Conservation (phyloP, 2,797 vertebrate genomes). For the Propithecus deckenii region DNA sequence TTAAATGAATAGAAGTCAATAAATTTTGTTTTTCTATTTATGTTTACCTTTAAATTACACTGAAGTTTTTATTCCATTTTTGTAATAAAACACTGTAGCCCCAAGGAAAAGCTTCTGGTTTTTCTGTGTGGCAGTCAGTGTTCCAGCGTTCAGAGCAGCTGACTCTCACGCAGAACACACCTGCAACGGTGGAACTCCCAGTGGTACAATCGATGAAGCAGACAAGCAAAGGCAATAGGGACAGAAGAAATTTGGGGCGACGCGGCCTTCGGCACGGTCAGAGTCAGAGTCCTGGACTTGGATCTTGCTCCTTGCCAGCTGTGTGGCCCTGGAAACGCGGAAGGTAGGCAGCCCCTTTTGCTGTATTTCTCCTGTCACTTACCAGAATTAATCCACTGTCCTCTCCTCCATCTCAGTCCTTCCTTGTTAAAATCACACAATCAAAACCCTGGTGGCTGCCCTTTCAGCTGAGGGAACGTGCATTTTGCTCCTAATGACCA, state of each 20-base stretch:
- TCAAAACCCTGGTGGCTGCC: background rate
- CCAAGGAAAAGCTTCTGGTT: too few relatives aligned
- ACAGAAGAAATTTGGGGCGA: background rate
- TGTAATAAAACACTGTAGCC: too few relatives aligned
- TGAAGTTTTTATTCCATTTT: too few relatives aligned
- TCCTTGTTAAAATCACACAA: background rate
- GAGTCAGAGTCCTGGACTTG: background rate
- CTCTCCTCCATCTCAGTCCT: background rate
- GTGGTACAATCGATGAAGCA: background rate
- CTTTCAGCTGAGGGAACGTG: background rate
- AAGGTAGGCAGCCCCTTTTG: background rate
- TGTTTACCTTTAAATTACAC: too few relatives aligned
- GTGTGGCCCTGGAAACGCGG: background rate
- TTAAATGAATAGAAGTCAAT: too few relatives aligned
- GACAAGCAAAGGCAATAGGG: background rate
- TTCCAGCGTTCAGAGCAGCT: background rate
- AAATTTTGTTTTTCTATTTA: too few relatives aligned
- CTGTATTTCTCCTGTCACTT: background rate
- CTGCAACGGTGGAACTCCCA: background rate
- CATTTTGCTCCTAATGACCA: background rate
- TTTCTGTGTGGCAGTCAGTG: too few relatives aligned
- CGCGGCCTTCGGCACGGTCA: background rate
- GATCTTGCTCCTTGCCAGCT: background rate
- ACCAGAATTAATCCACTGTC: background rate
- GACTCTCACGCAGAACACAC: background rate